These are phyloP conservation scores for Lepisosteus osseus DNA, from an alignment of 2,113 vertebrate species.

Conservation along the genomic window DNA sequence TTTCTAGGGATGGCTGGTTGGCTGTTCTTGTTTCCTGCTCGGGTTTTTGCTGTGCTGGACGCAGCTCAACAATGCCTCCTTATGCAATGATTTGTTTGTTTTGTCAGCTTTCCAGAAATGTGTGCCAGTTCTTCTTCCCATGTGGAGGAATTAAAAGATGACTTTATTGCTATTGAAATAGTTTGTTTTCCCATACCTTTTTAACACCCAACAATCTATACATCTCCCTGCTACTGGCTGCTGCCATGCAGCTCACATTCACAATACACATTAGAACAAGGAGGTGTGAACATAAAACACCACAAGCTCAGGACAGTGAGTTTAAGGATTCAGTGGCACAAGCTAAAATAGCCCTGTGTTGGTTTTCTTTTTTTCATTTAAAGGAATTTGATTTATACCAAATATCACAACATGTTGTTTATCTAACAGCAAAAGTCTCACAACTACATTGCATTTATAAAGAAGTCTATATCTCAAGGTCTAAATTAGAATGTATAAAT, in stretches of 20 bases:
- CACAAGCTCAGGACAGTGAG: background rate
- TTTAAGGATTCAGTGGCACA: too few species aligned
- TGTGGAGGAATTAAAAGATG: background rate
- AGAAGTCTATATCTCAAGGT: too few species aligned
- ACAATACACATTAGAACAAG: constrained; percentile 22
- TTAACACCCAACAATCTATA: constrained; percentile 1
- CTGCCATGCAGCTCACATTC: constrained; percentile 36
- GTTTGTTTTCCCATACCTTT: background rate
- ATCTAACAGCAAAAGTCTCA: too few species aligned
- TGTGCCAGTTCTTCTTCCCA: background rate
- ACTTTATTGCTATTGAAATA: constrained; percentile 9
- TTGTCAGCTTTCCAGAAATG: constrained; percentile 1
- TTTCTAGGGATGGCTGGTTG: background rate
- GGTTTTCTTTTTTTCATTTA: too few species aligned
- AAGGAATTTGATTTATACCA: too few species aligned
- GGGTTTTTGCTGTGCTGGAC: background rate
- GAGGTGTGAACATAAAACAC: background rate
- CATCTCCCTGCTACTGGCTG: constrained; percentile 40
- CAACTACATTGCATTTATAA: too few species aligned
- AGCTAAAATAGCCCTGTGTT: too few species aligned
- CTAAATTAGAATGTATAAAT: too few species aligned
- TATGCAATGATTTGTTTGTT: constrained; percentile 6
- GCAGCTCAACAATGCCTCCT: constrained; percentile 4
- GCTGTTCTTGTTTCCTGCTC: constrained; percentile 1
- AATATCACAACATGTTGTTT: too few species aligned